Evolutionary conservation across 53 echinoderm and acorn worm species (phyloP).

Genomic region (Crossaster papposus): DNA sequence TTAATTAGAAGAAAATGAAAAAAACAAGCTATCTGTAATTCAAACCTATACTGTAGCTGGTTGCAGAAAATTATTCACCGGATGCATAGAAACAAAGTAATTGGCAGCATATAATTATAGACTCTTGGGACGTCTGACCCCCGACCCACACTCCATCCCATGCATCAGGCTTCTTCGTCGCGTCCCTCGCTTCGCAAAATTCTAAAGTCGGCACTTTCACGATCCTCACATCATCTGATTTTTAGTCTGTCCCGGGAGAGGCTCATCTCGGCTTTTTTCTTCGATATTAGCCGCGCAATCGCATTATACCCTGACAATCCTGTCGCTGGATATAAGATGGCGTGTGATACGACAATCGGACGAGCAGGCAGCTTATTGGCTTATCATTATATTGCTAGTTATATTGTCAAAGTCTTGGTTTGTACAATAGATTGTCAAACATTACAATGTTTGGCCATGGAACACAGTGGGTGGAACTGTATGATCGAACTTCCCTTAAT

Average conservation of each 20-base stretch:
- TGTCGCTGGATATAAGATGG: not conserved
- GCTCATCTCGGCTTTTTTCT: slow-evolving; percentile 2
- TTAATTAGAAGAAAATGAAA: too few species aligned
- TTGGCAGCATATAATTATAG: not conserved
- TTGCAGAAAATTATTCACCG: not conserved
- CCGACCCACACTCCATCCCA: not conserved
- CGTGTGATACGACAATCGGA: not conserved
- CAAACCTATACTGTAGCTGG: not conserved
- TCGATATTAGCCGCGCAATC: slow-evolving; percentile 7
- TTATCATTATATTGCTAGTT: not conserved
- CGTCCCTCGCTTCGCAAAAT: not conserved
- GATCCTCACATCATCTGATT: not conserved
- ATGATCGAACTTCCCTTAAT: too few species aligned
- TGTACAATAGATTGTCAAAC: not conserved
- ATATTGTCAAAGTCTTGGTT: not conserved
- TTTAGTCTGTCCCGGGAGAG: slow-evolving; percentile 1
- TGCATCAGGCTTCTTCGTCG: not conserved
- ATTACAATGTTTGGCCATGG: not conserved
- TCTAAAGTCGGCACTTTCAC: not conserved
- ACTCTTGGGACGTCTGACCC: not conserved
- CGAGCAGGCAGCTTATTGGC: not conserved
- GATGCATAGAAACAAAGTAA: not conserved
- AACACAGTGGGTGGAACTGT: too few species aligned
- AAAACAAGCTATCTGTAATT: too few species aligned
- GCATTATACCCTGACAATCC: slow-evolving; percentile 14